Evolutionary conservation across 1,140 invertebrate genomes (phyloP).

Genomic region (Homarus americanus): DNA sequence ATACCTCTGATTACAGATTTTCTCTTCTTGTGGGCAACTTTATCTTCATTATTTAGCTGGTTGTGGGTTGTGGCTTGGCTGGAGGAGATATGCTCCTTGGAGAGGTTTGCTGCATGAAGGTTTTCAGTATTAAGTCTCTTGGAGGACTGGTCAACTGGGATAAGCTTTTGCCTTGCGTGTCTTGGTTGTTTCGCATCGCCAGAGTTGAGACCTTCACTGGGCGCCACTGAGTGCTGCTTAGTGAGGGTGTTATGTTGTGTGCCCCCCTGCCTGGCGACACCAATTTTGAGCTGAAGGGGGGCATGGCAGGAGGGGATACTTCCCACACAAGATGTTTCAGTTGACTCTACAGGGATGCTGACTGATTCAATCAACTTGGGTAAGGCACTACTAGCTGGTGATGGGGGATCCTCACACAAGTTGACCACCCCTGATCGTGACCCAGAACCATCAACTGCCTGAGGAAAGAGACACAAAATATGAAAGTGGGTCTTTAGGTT

Average conservation of each 20-base stretch:
- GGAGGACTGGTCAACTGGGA: conserved; percentile 42
- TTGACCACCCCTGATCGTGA: conserved; percentile 3
- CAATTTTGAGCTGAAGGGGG: conserved; percentile 64
- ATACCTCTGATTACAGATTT: conserved; percentile 58
- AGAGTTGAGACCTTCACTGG: conserved; percentile 69
- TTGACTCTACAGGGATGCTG: neutral
- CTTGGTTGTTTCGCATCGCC: conserved; percentile 37
- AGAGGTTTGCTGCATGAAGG: neutral
- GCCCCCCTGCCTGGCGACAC: conserved; percentile 67
- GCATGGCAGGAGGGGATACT: conserved; percentile 62
- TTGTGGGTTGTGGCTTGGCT: conserved; percentile 23
- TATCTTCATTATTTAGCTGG: conserved; percentile 27
- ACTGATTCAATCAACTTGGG: conserved; percentile 10
- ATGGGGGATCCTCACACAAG: conserved; percentile 23
- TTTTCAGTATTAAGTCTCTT: conserved; percentile 7
- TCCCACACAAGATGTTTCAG: conserved; percentile 13
- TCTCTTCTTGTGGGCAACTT: conserved; percentile 44
- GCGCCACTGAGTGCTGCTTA: conserved; percentile 35
- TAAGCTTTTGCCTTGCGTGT: conserved; percentile 20
- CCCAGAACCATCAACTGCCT: conserved; percentile 20
- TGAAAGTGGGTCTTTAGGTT: neutral
- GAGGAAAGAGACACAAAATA: neutral
- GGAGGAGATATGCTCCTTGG: conserved; percentile 19
- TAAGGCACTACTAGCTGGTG: conserved; percentile 25
- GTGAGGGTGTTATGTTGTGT: conserved; percentile 7